phyloP scores from a whole-genome alignment of 1,140 invertebrate genomes.

The Steinernema feltiae region DNA sequence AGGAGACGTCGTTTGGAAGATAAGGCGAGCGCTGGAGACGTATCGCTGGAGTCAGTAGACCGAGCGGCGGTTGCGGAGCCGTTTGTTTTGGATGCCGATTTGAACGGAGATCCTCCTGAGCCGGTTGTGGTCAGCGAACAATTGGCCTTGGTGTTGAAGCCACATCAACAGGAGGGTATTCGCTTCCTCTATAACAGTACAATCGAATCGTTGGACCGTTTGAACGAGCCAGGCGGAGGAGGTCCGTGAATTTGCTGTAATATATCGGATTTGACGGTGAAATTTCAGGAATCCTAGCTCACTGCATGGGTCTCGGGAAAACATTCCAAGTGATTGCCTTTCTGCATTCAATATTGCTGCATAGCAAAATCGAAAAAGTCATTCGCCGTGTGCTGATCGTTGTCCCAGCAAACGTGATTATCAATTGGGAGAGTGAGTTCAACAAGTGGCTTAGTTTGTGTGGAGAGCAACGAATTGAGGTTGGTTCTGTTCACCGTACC shows the following conservation, averaged over 20 bases:
- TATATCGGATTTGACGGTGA: neutral
- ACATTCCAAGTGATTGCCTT: conserved; percentile 95
- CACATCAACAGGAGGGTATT: conserved; percentile 98
- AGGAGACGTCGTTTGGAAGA: neutral
- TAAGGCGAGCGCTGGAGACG: neutral
- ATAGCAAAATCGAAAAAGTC: conserved; percentile 79
- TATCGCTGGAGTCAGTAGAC: neutral
- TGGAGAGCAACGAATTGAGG: conserved; percentile 48
- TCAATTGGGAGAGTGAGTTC: conserved; percentile 98
- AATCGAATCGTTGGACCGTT: conserved; percentile 61
- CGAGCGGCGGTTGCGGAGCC: too few species aligned
- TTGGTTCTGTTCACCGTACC: neutral
- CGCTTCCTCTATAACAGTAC: conserved; percentile 99
- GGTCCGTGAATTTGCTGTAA: conserved; percentile 79
- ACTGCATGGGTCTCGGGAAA: conserved; percentile 71
- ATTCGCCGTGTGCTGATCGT: neutral
- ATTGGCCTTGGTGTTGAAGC: conserved; percentile 78
- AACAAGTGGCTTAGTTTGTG: conserved; percentile 84
- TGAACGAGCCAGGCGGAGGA: conserved; percentile 78
- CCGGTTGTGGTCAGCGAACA: conserved; percentile 83
- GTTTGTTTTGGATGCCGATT: neutral
- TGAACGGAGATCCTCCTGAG: neutral
- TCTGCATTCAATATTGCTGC: conserved; percentile 90
- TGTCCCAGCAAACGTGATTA: conserved; percentile 25
- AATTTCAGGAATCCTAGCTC: conserved; percentile 43